These are phyloP conservation scores for Triplophysa yarkandensis DNA, from an alignment of 2,797 vertebrate species.

Conservation along the genomic window DNA sequence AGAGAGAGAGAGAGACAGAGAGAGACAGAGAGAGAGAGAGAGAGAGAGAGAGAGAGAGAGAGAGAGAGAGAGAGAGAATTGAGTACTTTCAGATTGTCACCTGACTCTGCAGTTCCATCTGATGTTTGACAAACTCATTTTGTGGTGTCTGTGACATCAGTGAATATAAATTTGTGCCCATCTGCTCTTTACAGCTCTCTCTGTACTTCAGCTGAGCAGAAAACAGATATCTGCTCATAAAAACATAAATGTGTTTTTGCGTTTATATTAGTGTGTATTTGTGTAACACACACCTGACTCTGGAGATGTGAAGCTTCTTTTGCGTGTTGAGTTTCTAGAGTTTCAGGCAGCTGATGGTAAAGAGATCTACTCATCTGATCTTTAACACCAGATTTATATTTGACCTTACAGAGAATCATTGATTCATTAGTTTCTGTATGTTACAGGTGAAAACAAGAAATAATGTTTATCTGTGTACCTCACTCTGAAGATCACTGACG, in stretches of 20 bases:
- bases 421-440: background rate
- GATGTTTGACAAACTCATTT: conserved; percentile 66
- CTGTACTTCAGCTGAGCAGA: conserved; percentile 25
- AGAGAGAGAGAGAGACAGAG: too few species aligned
- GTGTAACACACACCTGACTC: conserved; percentile 73
- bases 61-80: too few species aligned
- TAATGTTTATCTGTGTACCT: conserved; percentile 75
- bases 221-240: background rate
- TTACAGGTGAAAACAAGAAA: background rate
- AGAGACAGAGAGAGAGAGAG: too few species aligned
- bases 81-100: too few species aligned
- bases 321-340: conserved; percentile 81
- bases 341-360: conserved; percentile 82
- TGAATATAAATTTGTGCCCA: conserved; percentile 57
- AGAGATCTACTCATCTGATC: conserved; percentile 73
- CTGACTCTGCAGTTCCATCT: conserved; percentile 69
- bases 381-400: conserved; percentile 78
- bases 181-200: conserved; percentile 1
- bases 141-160: conserved; percentile 69
- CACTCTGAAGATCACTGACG: conserved; percentile 77
- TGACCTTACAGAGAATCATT: conserved; percentile 73
- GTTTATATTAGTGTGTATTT: background rate
- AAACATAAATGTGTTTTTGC: background rate
- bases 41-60: too few species aligned
- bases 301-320: conserved; percentile 77